A percentile compares a stretch with the other conserved stretches of the same genome.
Evolutionary conservation across 2,888 invertebrate species (phyloP).

Genomic region (Thysanoteuthis rhombus): DNA sequence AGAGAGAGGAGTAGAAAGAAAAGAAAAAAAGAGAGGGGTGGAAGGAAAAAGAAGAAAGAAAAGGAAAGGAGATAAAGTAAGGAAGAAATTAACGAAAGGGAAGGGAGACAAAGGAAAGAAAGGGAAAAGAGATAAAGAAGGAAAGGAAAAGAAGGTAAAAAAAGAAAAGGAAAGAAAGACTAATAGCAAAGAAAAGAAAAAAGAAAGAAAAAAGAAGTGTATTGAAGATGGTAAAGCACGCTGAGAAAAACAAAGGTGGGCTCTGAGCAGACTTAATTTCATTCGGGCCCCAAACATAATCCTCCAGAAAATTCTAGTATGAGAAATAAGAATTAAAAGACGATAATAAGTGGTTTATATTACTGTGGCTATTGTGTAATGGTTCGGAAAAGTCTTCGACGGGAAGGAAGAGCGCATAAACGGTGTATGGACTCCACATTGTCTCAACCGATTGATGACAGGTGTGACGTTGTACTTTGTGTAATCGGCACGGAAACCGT

Average conservation of each 20-base stretch:
- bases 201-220: too few relatives aligned
- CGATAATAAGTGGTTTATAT: not conserved
- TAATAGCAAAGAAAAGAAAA: not conserved
- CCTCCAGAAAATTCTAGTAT: not conserved
- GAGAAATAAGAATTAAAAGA: not conserved
- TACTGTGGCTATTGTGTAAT: slow-evolving; percentile 61
- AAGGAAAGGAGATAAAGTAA: too few relatives aligned
- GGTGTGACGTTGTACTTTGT: slow-evolving; percentile 52
- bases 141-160: not conserved
- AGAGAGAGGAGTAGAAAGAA: too few relatives aligned
- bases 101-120: not conserved
- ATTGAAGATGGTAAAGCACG: too few relatives aligned
- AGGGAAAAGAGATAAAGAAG: not conserved
- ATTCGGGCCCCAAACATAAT: not conserved
- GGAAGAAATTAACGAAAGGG: not conserved
- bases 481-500: slow-evolving; percentile 62
- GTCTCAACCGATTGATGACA: slow-evolving; percentile 46
- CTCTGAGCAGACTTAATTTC: not conserved
- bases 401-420: slow-evolving; percentile 62
- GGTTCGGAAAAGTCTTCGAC: slow-evolving; percentile 62
- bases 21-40: too few relatives aligned
- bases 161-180: not conserved
- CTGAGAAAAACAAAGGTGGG: not conserved
- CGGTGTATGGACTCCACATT: slow-evolving; percentile 54
- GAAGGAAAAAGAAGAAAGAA: too few relatives aligned